A percentile compares a stretch with the other conserved stretches of the same genome.
These are phyloP conservation scores for Aquatica leii DNA, from an alignment of 2,888 invertebrate genomes.

Conservation along the genomic window DNA sequence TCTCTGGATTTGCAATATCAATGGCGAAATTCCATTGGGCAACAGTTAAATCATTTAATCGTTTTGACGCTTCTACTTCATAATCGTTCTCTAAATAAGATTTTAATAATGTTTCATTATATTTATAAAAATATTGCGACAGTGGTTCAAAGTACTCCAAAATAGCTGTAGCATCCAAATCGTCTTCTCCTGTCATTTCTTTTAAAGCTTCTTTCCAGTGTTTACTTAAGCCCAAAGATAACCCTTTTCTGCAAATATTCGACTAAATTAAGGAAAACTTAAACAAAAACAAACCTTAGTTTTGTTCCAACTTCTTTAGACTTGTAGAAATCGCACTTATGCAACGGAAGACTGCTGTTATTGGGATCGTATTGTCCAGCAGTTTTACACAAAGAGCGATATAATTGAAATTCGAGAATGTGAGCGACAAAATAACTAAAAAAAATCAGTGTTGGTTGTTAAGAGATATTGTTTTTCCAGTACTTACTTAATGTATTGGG, in stretches of 20 bases:
- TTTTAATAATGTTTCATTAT: neutral
- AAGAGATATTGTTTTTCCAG: no score
- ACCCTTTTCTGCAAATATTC: constrained; percentile 62
- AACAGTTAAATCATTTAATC: neutral
- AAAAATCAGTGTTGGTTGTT: no score
- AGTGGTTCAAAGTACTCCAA: constrained; percentile 68
- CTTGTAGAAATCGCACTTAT: constrained; percentile 50
- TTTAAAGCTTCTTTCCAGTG: constrained; percentile 68
- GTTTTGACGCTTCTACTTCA: neutral
- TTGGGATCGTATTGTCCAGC: constrained; percentile 70
- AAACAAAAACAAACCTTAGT: constrained; percentile 67
- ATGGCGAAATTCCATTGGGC: constrained; percentile 13
- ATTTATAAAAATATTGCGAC: constrained; percentile 63
- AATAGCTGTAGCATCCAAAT: constrained; percentile 64
- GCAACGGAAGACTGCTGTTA: constrained; percentile 49
- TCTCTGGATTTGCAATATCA: constrained; percentile 10
- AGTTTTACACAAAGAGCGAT: constrained; percentile 72
- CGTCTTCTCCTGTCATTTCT: constrained; percentile 64
- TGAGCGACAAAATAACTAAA: constrained; percentile 69
- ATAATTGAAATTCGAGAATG: constrained; percentile 75
- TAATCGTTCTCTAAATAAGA: neutral
- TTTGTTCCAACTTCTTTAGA: constrained; percentile 57
- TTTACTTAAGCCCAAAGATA: constrained; percentile 61
- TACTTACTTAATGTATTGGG: constrained; percentile 58
- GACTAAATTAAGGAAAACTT: constrained; percentile 36